These are phyloP conservation scores for Ramphastos sulfuratus DNA, from an alignment of 2,113 vertebrate genomes.

Conservation along the genomic window DNA sequence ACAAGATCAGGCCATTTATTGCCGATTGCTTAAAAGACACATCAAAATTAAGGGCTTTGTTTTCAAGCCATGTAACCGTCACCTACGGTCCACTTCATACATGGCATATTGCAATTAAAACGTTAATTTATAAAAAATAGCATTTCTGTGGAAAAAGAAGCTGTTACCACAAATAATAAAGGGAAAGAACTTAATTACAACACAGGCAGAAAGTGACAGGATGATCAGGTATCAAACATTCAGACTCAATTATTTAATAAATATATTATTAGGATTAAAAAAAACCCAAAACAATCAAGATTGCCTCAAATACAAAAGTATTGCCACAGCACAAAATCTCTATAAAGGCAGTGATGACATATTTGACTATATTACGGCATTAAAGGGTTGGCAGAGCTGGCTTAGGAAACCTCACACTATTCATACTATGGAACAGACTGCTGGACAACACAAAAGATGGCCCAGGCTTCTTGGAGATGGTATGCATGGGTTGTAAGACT, in stretches of 20 bases:
- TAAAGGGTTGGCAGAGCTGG: not conserved
- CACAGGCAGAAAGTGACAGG: not conserved
- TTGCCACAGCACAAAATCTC: not conserved
- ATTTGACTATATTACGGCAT: not conserved
- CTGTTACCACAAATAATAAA: not conserved
- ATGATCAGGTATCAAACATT: not conserved
- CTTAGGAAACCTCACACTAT: not conserved
- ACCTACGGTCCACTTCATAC: not conserved
- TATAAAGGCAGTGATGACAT: not conserved
- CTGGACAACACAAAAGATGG: not conserved
- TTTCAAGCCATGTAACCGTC: conserved; percentile 33
- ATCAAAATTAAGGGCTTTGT: conserved; percentile 39
- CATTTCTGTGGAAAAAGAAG: not conserved
- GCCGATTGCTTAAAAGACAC: conserved; percentile 56
- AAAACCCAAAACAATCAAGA: not conserved
- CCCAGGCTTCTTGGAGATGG: fast-evolving
- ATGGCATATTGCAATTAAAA: conserved; percentile 21
- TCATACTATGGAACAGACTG: not conserved
- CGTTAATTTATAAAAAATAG: not conserved
- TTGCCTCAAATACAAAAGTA: not conserved
- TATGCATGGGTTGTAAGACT: not conserved
- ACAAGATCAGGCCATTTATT: conserved; percentile 28
- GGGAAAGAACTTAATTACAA: not conserved
- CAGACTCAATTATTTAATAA: not conserved
- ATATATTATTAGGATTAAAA: not conserved